These are phyloP conservation scores for Leptinotarsa lineolata DNA, from an alignment of 1,140 invertebrate genomes.

Conservation along the genomic window DNA sequence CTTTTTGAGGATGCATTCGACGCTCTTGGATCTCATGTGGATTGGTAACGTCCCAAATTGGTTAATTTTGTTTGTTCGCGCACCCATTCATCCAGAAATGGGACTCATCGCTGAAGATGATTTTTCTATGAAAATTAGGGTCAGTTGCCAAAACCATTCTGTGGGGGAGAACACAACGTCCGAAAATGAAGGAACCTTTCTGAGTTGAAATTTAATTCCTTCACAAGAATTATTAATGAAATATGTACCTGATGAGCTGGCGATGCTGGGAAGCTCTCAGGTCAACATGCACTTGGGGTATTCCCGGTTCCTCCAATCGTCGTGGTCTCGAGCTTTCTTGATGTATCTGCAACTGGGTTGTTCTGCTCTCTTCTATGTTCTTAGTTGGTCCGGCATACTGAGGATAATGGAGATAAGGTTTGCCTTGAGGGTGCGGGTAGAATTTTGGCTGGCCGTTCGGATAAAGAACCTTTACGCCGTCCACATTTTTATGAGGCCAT, in stretches of 20 bases:
- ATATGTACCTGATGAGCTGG: constrained; percentile 32
- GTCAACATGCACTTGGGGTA: constrained; percentile 42
- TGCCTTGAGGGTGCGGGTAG: constrained; percentile 31
- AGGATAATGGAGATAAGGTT: constrained; percentile 31
- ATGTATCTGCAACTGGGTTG: constrained; percentile 56
- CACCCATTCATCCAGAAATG: no score
- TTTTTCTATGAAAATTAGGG: no score
- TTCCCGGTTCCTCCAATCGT: constrained; percentile 54
- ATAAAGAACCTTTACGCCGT: constrained; percentile 24
- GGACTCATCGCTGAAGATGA: no score
- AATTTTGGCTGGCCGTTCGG: constrained; percentile 29
- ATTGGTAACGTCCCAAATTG: no score
- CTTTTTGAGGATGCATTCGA: no score
- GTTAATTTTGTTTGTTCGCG: no score
- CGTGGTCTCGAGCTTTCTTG: constrained; percentile 48
- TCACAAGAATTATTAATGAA: no score
- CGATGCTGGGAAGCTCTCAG: constrained; percentile 31
- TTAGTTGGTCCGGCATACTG: constrained; percentile 49
- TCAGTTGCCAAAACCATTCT: no score
- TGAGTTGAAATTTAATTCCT: no score
- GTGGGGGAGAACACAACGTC: no score
- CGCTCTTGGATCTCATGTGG: no score
- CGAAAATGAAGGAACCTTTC: no score
- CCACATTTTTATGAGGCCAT: constrained; percentile 30
- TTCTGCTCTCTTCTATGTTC: constrained; percentile 52